These are phyloP conservation scores for Anthonomus grandis DNA, from an alignment of 1,140 invertebrate species.

Conservation along the genomic window DNA sequence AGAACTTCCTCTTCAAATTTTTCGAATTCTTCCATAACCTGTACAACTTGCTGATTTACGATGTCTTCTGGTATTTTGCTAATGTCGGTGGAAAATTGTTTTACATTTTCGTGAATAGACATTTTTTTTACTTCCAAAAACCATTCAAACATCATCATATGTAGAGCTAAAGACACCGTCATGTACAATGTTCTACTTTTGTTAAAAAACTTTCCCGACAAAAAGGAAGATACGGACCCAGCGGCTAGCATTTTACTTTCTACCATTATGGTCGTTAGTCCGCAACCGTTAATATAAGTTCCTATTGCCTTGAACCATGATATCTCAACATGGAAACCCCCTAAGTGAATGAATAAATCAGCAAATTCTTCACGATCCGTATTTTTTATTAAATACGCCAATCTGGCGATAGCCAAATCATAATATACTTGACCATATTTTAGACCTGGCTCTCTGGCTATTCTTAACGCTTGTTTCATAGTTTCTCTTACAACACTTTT, in stretches of 20 bases:
- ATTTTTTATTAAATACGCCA: constrained; percentile 44
- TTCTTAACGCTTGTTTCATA: constrained; percentile 18
- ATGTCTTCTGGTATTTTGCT: not conserved
- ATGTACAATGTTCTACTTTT: constrained; percentile 42
- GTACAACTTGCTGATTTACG: constrained; percentile 2
- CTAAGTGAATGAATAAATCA: constrained; percentile 46
- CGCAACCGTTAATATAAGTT: constrained; percentile 42
- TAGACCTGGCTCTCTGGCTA: constrained; percentile 19
- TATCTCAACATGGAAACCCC: constrained; percentile 46
- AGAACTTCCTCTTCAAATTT: constrained; percentile 5
- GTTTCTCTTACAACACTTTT: constrained; percentile 25
- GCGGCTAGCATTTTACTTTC: constrained; percentile 40
- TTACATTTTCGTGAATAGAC: constrained; percentile 8
- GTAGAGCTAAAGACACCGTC: constrained; percentile 29
- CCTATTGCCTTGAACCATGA: constrained; percentile 46
- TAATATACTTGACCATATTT: constrained; percentile 35
- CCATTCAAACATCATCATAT: constrained; percentile 17
- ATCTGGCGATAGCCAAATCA: constrained; percentile 48
- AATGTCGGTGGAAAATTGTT: constrained; percentile 4
- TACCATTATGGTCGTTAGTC: constrained; percentile 39
- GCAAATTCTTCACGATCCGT: constrained; percentile 38
- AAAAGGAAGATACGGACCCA: constrained; percentile 41
- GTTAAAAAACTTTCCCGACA: constrained; percentile 38
- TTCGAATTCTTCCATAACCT: not conserved
- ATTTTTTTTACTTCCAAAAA: constrained; percentile 7